These are phyloP conservation scores for Aricia artaxerxes DNA, from an alignment of 2,888 invertebrate species.

Conservation along the genomic window DNA sequence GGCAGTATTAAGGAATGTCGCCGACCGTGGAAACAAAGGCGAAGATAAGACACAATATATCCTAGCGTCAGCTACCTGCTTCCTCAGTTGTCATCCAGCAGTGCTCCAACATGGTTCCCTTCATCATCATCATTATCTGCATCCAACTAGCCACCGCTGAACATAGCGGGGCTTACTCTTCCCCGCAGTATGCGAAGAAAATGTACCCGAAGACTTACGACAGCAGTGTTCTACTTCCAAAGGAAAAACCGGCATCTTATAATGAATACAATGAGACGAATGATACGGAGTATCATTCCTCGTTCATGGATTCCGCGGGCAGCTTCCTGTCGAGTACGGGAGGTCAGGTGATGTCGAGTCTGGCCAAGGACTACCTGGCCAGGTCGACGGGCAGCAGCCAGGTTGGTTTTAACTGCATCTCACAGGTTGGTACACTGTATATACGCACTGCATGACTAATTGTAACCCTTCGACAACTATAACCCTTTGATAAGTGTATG, in stretches of 20 bases:
- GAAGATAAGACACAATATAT: constrained; percentile 75
- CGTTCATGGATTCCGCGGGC: constrained; percentile 66
- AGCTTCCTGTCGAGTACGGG: constrained; percentile 69
- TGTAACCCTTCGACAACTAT: constrained; percentile 17
- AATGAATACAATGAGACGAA: constrained; percentile 57
- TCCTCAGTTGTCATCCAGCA: constrained; percentile 47
- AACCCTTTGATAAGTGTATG: constrained; percentile 38
- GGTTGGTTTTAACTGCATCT: constrained; percentile 80
- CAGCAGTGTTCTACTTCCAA: constrained; percentile 60
- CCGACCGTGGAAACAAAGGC: constrained; percentile 79
- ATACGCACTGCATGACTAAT: constrained; percentile 36
- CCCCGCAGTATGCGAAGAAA: constrained; percentile 76
- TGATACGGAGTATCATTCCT: constrained; percentile 56
- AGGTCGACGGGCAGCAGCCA: constrained; percentile 86
- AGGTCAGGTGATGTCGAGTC: constrained; percentile 77
- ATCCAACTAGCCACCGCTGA: constrained; percentile 51
- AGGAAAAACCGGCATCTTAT: constrained; percentile 59
- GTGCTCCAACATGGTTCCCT: constrained; percentile 58
- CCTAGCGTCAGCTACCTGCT: constrained; percentile 61
- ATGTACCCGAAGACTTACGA: constrained; percentile 66
- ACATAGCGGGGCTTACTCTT: constrained; percentile 76
- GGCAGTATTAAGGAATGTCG: constrained; percentile 73
- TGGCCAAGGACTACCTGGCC: constrained; percentile 85
- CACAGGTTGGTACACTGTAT: constrained; percentile 70
- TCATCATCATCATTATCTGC: constrained; percentile 51